Evolutionary conservation across 2,797 vertebrate genomes (phyloP).

Genomic region (Crenichthys baileyi): DNA sequence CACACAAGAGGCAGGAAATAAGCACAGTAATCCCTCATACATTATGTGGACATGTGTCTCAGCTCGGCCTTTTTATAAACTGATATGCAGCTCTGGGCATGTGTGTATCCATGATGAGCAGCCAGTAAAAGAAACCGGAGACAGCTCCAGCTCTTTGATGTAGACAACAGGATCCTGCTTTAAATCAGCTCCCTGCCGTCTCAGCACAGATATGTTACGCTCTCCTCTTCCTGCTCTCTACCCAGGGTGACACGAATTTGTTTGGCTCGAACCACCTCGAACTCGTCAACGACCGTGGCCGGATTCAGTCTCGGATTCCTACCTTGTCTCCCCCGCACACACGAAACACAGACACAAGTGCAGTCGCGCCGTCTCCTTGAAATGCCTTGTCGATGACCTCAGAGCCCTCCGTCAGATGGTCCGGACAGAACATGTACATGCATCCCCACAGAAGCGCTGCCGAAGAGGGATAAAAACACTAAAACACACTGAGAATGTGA

Average conservation of each 20-base stretch:
- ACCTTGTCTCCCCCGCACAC: constrained; percentile 12
- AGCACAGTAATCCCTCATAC: neutral
- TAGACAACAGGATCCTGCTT: constrained; percentile 55
- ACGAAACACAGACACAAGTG: constrained; percentile 29
- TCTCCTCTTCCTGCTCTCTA: constrained; percentile 60
- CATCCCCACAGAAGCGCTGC: constrained; percentile 52
- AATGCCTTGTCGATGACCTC: constrained; percentile 47
- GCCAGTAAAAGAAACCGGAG: constrained; percentile 51
- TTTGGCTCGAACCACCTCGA: constrained; percentile 68
- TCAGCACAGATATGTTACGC: constrained; percentile 51
- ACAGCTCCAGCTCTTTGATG: constrained; percentile 54
- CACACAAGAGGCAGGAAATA: neutral
- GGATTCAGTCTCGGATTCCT: constrained; percentile 74
- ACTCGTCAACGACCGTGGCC: constrained; percentile 66
- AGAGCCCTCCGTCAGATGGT: constrained; percentile 44
- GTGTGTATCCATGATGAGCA: constrained; percentile 41
- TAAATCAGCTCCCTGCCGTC: constrained; percentile 37
- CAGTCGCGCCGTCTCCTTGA: constrained; percentile 27
- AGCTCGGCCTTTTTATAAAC: constrained; percentile 30
- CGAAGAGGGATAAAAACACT: neutral
- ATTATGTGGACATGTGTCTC: constrained; percentile 4
- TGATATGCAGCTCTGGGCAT: neutral
- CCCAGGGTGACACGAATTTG: constrained; percentile 78
- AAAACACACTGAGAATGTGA: constrained; percentile 52
- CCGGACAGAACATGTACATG: constrained; percentile 42